These are phyloP conservation scores for Climacteris rufus DNA, from an alignment of 2,113 vertebrate genomes.

Conservation along the genomic window DNA sequence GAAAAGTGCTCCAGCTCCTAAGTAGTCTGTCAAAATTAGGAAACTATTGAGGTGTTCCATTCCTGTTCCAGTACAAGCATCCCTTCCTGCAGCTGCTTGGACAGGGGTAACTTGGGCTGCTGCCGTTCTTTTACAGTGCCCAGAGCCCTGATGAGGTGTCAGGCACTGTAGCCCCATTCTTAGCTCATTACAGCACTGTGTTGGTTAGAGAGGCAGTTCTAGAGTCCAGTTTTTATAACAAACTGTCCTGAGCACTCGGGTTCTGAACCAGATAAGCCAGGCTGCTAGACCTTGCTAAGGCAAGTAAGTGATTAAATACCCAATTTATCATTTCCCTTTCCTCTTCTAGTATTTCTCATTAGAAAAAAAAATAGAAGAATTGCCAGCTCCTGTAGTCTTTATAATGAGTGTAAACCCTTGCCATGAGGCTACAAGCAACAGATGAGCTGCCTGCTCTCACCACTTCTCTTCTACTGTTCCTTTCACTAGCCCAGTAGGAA, in stretches of 20 bases:
- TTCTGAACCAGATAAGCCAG: neutral
- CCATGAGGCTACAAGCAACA: neutral
- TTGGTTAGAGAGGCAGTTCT: neutral
- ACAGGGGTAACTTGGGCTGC: neutral
- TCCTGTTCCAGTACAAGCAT: neutral
- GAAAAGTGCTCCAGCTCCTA: neutral
- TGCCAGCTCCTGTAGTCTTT: neutral
- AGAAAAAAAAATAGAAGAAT: neutral
- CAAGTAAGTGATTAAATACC: neutral
- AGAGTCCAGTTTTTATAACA: neutral
- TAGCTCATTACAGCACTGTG: neutral
- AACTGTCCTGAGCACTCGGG: neutral
- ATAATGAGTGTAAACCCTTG: neutral
- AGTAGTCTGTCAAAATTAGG: neutral
- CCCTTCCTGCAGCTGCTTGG: neutral
- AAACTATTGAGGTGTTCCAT: neutral
- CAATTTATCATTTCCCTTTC: neutral
- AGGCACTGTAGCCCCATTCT: neutral
- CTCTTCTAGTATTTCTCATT: neutral
- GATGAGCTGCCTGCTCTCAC: neutral
- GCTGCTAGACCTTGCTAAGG: neutral
- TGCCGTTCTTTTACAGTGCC: neutral
- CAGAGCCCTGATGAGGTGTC: neutral
- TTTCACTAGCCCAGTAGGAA: neutral
- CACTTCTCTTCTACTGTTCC: neutral